Evolutionary conservation across 1,140 invertebrate species (phyloP).

Genomic region (Halyomorpha halys): DNA sequence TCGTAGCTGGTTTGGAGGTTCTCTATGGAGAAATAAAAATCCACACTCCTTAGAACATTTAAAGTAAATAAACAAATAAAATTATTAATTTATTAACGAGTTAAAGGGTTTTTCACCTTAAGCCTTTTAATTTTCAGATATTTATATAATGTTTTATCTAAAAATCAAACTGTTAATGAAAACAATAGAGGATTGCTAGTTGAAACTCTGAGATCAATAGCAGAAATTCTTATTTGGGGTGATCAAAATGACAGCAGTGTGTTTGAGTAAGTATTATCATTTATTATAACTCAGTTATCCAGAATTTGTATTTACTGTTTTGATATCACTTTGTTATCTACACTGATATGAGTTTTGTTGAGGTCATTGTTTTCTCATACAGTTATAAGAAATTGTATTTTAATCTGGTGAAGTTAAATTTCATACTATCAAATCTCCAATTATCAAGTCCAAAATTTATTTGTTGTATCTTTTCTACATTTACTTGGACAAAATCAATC

Average conservation of each 20-base stretch:
- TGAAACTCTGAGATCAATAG: slow-evolving; percentile 91
- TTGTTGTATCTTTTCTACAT: too few relatives aligned
- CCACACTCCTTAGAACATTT: slow-evolving; percentile 91
- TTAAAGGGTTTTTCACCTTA: neutral
- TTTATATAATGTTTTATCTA: slow-evolving; percentile 86
- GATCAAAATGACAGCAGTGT: slow-evolving; percentile 99
- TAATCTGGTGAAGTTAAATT: too few relatives aligned
- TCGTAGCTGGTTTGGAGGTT: slow-evolving; percentile 76
- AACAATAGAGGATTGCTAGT: slow-evolving; percentile 89
- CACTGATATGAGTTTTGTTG: too few relatives aligned
- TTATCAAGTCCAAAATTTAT: too few relatives aligned
- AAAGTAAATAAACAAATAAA: slow-evolving; percentile 55
- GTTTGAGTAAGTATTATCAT: slow-evolving; percentile 77
- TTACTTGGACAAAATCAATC: too few relatives aligned
- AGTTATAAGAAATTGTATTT: too few relatives aligned
- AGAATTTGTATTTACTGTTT: neutral
- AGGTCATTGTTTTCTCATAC: neutral
- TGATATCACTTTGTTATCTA: too few relatives aligned
- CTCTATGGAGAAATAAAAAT: slow-evolving; percentile 86
- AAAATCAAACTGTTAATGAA: slow-evolving; percentile 95
- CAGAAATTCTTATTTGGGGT: slow-evolving; percentile 99
- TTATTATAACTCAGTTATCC: neutral
- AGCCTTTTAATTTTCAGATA: slow-evolving; percentile 48
- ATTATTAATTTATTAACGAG: too few relatives aligned
- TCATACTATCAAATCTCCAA: too few relatives aligned